These are phyloP conservation scores for Fistularia commersonii DNA, from an alignment of 2,797 vertebrate species.

Conservation along the genomic window DNA sequence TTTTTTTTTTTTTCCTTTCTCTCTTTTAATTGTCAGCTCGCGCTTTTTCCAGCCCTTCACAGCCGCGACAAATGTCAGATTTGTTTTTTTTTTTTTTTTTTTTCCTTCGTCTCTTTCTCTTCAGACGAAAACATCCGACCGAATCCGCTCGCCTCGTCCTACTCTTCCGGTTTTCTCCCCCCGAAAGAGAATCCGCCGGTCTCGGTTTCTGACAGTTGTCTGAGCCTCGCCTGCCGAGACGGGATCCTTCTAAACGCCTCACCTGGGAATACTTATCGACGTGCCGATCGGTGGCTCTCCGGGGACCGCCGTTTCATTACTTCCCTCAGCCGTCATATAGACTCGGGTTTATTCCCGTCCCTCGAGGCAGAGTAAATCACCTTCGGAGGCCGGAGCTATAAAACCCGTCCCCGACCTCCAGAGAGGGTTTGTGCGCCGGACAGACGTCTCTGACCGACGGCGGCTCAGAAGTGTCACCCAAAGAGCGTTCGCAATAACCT, in stretches of 20 bases:
- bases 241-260: slow-evolving; percentile 50
- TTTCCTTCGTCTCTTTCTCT: too few species aligned
- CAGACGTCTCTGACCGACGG: slow-evolving; percentile 40
- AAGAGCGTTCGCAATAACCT: slow-evolving; percentile 28
- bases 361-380: slow-evolving; percentile 43
- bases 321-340: slow-evolving; percentile 51
- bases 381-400: slow-evolving; percentile 46
- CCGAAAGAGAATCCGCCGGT: too few species aligned
- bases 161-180: too few species aligned
- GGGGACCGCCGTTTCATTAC: slow-evolving; percentile 60
- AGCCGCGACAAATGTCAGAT: too few species aligned
- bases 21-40: too few species aligned
- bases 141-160: too few species aligned
- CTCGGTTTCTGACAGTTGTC: too few species aligned
- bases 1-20: too few species aligned
- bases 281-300: slow-evolving; percentile 59
- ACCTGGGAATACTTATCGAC: slow-evolving; percentile 53
- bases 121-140: too few species aligned
- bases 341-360: slow-evolving; percentile 51
- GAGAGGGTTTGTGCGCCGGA: slow-evolving; percentile 40
- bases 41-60: too few species aligned
- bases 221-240: slow-evolving; percentile 48
- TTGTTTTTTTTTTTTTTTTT: too few species aligned
- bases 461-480: slow-evolving; percentile 34
- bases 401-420: slow-evolving; percentile 40